phyloP scores from a whole-genome alignment of 2,888 invertebrate species.

The Cryptus viduatorius region DNA sequence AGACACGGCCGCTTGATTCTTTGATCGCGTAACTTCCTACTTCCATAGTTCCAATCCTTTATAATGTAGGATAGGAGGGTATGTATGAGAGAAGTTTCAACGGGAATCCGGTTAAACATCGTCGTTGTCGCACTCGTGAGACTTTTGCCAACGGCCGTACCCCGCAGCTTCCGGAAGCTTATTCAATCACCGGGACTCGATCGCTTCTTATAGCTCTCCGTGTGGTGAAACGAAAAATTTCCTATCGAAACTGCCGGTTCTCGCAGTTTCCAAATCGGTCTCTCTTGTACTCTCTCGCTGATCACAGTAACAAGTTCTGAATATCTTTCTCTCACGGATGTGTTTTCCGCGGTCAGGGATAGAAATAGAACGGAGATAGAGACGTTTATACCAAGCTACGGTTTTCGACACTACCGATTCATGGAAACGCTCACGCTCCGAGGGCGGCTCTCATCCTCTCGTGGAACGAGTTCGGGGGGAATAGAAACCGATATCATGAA shows the following conservation, averaged over 20 bases:
- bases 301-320: constrained; percentile 25
- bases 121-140: constrained; percentile 12
- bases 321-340: background rate
- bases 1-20: constrained; percentile 5
- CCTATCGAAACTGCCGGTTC: constrained; percentile 9
- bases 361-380: constrained; percentile 24
- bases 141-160: constrained; percentile 13
- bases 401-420: constrained; percentile 36
- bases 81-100: constrained; percentile 1
- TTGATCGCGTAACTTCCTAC: constrained; percentile 53
- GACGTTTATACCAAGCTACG: constrained; percentile 14
- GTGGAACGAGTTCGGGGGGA: constrained; percentile 59
- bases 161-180: constrained; percentile 51
- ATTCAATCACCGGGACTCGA: constrained; percentile 54
- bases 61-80: constrained; percentile 30
- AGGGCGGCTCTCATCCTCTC: constrained; percentile 27
- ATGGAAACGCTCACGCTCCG: constrained; percentile 44
- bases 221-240: constrained; percentile 37
- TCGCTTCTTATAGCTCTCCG: constrained; percentile 21
- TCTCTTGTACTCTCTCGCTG: background rate
- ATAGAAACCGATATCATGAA: constrained; percentile 59
- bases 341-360: constrained; percentile 1
- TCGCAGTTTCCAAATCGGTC: background rate
- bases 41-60: constrained; percentile 34
- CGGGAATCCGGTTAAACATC: constrained; percentile 40